A percentile compares a stretch with the other conserved stretches of the same genome.
These are phyloP conservation scores for Meandrina meandrites DNA, from an alignment of 92 coral and sea anemone species.

Conservation along the genomic window DNA sequence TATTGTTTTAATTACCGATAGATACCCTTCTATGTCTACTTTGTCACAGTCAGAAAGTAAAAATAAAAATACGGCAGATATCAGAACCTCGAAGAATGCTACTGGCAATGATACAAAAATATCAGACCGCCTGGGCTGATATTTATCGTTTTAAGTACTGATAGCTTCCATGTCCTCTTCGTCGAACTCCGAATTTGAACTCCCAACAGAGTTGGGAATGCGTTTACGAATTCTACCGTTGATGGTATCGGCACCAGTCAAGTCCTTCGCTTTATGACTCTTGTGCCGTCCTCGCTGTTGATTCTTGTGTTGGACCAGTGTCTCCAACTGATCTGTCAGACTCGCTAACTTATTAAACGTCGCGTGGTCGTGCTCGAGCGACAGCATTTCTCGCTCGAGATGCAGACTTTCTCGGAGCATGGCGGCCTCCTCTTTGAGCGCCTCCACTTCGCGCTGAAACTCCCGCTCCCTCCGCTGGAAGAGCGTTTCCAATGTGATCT, in stretches of 20 bases:
- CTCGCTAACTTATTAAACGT: conserved; percentile 78
- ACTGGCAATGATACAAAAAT: background rate
- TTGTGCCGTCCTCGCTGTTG: conserved; percentile 52
- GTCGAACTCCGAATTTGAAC: conserved; percentile 59
- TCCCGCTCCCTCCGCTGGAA: conserved; percentile 76
- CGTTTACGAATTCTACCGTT: conserved; percentile 49
- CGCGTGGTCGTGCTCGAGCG: conserved; percentile 81
- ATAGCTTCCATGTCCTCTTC: conserved; percentile 40
- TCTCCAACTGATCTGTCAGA: conserved; percentile 79
- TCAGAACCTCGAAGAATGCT: background rate
- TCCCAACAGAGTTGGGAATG: conserved; percentile 77
- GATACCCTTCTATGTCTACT: background rate
- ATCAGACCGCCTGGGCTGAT: background rate
- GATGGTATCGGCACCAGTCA: conserved; percentile 32
- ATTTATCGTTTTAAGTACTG: conserved; percentile 1
- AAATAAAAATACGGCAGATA: background rate
- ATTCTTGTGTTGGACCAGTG: conserved; percentile 68
- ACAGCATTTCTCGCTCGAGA: conserved; percentile 81
- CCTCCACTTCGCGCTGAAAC: conserved; percentile 66
- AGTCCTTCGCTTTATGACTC: conserved; percentile 51
- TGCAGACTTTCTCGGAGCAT: conserved; percentile 76
- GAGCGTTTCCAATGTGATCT: conserved; percentile 72
- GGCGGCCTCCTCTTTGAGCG: conserved; percentile 74
- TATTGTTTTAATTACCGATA: background rate
- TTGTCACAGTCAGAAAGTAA: background rate